A percentile compares a stretch with the other conserved stretches of the same genome.
Evolutionary conservation across 2,888 invertebrate species (phyloP).

Genomic region (Theodoxus fluviatilis): DNA sequence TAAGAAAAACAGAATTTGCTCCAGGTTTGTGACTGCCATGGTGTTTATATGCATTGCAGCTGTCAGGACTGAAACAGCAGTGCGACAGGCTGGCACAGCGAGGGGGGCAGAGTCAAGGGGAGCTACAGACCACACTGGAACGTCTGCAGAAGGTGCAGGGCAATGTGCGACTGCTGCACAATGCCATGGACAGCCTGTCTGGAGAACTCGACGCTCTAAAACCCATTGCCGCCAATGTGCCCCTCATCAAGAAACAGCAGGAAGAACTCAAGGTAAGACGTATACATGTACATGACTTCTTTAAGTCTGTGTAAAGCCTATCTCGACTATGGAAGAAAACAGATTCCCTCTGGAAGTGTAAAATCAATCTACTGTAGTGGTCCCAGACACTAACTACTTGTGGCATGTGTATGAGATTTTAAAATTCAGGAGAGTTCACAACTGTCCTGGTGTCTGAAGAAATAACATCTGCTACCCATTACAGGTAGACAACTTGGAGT

Average conservation of each 20-base stretch:
- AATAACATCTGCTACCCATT: too few relatives aligned
- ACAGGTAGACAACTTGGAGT: too few relatives aligned
- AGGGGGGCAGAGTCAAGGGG: constrained; percentile 67
- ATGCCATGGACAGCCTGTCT: constrained; percentile 49
- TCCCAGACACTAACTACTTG: too few relatives aligned
- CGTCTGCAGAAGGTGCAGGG: constrained; percentile 48
- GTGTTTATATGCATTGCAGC: too few relatives aligned
- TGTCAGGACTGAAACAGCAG: constrained; percentile 79
- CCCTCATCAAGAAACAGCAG: constrained; percentile 87
- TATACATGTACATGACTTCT: neutral
- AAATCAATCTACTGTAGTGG: too few relatives aligned
- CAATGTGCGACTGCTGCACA: constrained; percentile 40
- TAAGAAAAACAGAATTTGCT: too few relatives aligned
- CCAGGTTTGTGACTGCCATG: too few relatives aligned
- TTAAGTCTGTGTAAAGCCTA: too few relatives aligned
- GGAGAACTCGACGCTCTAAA: constrained; percentile 65
- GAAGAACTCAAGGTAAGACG: constrained; percentile 78
- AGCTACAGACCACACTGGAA: constrained; percentile 47
- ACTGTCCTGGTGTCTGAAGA: too few relatives aligned
- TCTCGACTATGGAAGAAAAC: too few relatives aligned
- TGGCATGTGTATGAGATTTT: neutral
- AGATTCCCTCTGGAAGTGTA: too few relatives aligned
- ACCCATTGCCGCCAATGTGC: constrained; percentile 89
- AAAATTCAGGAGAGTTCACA: neutral
- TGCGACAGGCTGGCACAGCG: constrained; percentile 82